A percentile compares a stretch with the other conserved stretches of the same genome.
These are phyloP conservation scores for Porites lutea DNA, from an alignment of 64 coral and sea anemone species.

Conservation along the genomic window DNA sequence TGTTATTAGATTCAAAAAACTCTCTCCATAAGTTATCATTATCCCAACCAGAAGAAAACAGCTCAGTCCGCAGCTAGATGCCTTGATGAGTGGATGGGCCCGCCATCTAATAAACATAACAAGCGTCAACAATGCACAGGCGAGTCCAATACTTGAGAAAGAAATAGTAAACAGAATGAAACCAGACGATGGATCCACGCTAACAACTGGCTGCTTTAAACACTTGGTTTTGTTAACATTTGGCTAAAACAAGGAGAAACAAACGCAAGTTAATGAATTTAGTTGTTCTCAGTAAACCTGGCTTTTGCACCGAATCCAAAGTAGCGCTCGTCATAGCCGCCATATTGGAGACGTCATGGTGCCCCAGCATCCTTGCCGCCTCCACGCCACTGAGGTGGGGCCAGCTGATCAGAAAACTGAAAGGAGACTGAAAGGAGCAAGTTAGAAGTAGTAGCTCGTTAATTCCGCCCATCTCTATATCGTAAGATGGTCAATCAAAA, in stretches of 20 bases:
- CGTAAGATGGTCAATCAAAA: no score
- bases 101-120: background rate
- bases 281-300: no score
- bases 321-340: no score
- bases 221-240: slow-evolving; percentile 14
- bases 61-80: slow-evolving; percentile 32
- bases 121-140: background rate
- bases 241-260: background rate
- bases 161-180: background rate
- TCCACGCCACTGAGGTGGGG: no score
- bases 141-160: slow-evolving; percentile 9
- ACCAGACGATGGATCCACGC: background rate
- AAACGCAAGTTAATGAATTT: no score
- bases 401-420: no score
- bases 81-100: slow-evolving; percentile 18
- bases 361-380: no score
- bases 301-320: no score
- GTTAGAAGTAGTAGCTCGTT: no score
- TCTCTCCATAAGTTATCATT: slow-evolving; percentile 3
- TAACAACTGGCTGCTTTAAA: slow-evolving; percentile 3
- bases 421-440: no score
- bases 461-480: no score
- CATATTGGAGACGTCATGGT: no score
- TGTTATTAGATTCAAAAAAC: background rate
- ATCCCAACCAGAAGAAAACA: slow-evolving; percentile 14